These are phyloP conservation scores for Drosophila mayaguana DNA, from an alignment of 2,888 invertebrate genomes.

Conservation along the genomic window DNA sequence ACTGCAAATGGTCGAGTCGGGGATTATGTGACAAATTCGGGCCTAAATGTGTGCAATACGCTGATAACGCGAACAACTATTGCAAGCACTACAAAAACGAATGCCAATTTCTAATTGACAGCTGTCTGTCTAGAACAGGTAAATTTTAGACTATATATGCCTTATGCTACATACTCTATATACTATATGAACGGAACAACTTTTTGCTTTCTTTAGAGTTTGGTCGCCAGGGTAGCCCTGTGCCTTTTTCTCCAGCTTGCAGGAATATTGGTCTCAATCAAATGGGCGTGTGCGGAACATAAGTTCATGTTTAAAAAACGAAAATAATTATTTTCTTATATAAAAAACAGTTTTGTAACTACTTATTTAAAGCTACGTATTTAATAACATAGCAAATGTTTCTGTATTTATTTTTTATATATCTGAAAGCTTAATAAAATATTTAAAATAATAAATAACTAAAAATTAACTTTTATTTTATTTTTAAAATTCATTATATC, in stretches of 20 bases:
- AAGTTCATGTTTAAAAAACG: neutral
- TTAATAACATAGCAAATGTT: no score
- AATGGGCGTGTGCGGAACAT: neutral
- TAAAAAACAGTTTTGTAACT: no score
- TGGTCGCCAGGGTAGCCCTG: conserved; percentile 5
- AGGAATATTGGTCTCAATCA: neutral
- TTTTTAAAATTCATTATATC: no score
- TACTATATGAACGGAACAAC: neutral
- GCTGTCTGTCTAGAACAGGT: conserved; percentile 49
- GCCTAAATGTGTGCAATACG: conserved; percentile 31
- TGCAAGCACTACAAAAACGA: conserved; percentile 59
- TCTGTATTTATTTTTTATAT: no score
- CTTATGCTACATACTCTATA: no score
- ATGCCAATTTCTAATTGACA: conserved; percentile 50
- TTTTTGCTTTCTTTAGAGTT: conserved; percentile 23
- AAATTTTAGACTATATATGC: neutral
- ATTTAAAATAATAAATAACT: no score
- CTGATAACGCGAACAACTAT: accelerated
- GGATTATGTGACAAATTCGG: conserved; percentile 36
- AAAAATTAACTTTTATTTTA: no score
- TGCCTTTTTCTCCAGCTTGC: neutral
- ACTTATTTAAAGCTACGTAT: no score
- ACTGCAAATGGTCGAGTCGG: conserved; percentile 50
- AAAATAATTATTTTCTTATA: no score
- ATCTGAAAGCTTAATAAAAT: no score